phyloP scores from a whole-genome alignment of 2,113 vertebrate genomes.

The Odocoileus hemionus region DNA sequence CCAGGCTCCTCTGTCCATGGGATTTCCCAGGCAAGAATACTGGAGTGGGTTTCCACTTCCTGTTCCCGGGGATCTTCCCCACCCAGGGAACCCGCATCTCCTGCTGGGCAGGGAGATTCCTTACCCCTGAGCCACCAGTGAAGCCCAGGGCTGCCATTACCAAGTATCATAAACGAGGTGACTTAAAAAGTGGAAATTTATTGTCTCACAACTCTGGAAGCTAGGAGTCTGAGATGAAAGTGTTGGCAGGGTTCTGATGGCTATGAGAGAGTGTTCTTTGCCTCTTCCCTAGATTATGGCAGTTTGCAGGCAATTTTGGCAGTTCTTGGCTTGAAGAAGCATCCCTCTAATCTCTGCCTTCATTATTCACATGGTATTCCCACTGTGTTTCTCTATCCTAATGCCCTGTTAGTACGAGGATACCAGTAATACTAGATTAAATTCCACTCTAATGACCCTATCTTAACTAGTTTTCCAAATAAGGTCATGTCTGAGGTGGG shows the following conservation, averaged over 20 bases:
- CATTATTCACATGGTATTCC: fast-evolving
- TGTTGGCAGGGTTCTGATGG: not conserved
- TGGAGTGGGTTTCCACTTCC: not conserved
- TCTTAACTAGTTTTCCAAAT: not conserved
- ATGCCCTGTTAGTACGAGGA: not conserved
- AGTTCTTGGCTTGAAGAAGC: not conserved
- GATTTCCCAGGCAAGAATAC: not conserved
- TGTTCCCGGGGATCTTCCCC: not conserved
- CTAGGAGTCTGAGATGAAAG: not conserved
- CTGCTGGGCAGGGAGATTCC: not conserved
- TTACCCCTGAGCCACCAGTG: not conserved
- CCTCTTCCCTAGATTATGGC: not conserved
- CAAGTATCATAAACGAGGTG: not conserved
- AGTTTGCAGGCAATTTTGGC: not conserved
- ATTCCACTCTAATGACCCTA: not conserved
- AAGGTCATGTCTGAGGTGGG: not conserved
- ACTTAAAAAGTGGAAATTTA: not conserved
- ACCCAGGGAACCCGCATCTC: not conserved
- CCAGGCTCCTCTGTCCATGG: not conserved
- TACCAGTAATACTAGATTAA: not conserved
- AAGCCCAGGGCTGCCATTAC: not conserved
- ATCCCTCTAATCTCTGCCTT: not conserved
- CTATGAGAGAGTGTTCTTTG: fast-evolving
- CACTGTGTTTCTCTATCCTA: not conserved
- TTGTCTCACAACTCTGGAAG: not conserved